phyloP scores from a whole-genome alignment of 2,797 vertebrate species.

The Ataeniobius toweri region DNA sequence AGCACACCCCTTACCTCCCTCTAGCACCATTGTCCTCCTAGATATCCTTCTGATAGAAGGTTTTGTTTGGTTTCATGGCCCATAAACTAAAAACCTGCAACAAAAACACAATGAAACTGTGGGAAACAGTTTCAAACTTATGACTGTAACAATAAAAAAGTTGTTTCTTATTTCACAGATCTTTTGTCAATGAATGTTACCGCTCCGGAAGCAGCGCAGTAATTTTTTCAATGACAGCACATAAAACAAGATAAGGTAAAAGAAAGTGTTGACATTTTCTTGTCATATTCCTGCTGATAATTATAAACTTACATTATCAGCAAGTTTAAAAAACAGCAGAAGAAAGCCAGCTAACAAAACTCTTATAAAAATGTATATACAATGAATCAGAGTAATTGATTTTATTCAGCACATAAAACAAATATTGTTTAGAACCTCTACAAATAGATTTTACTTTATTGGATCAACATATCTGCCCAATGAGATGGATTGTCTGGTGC shows the following conservation, averaged over 20 bases:
- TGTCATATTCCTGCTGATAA: background rate
- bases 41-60: conserved; percentile 18
- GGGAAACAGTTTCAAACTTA: conserved; percentile 1
- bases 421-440: background rate
- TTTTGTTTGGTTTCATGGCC: background rate
- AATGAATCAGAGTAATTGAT: background rate
- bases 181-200: conserved; percentile 3
- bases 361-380: background rate
- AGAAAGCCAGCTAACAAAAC: background rate
- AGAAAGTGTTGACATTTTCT: background rate
- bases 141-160: conserved; percentile 2
- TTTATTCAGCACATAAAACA: background rate
- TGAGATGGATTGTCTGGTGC: background rate
- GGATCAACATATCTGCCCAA: background rate
- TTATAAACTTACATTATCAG: too few species aligned
- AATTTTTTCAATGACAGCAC: background rate
- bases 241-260: background rate
- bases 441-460: background rate
- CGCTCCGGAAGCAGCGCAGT: background rate
- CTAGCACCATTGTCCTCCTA: conserved; percentile 12
- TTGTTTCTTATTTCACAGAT: background rate
- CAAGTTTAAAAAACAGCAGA: background rate
- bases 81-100: conserved; percentile 11
- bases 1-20: conserved; percentile 1
- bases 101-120: background rate